Conservation (phyloP, 2,113 vertebrate genomes). For the Nymphicus hollandicus region DNA sequence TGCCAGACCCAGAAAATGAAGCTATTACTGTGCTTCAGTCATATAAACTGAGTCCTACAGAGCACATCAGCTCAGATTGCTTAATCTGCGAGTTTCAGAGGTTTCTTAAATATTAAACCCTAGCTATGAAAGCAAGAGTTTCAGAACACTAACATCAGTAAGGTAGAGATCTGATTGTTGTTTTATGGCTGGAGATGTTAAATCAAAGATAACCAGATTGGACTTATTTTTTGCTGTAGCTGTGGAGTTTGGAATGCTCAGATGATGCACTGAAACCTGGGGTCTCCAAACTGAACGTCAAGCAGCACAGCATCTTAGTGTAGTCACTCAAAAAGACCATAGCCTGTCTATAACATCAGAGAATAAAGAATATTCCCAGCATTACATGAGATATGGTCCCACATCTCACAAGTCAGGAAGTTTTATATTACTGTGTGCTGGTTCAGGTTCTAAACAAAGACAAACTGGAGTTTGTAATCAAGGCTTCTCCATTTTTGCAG, state of each 20-base stretch:
- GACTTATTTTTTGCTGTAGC: not conserved
- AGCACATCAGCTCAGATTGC: not conserved
- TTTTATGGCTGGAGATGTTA: not conserved
- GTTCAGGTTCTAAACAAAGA: not conserved
- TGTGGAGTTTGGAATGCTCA: not conserved
- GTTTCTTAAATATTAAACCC: not conserved
- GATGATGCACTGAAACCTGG: not conserved
- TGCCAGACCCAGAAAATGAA: not conserved
- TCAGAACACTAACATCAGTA: not conserved
- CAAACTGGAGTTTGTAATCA: not conserved
- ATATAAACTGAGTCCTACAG: not conserved
- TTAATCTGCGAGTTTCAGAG: not conserved
- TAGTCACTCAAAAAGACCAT: not conserved
- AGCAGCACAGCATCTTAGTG: not conserved
- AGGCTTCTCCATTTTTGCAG: not conserved
- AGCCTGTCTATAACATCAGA: not conserved
- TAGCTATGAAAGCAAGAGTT: not conserved
- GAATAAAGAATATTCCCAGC: not conserved
- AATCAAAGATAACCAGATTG: not conserved
- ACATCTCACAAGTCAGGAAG: not conserved
- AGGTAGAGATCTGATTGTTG: not conserved
- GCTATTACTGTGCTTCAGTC: not conserved
- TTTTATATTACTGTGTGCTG: not conserved
- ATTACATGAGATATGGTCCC: not conserved
- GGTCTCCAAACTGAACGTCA: not conserved